Base-by-base conservation (phyloP, 2,888 invertebrate genomes). In the Cataglyphis cursor region DNA sequence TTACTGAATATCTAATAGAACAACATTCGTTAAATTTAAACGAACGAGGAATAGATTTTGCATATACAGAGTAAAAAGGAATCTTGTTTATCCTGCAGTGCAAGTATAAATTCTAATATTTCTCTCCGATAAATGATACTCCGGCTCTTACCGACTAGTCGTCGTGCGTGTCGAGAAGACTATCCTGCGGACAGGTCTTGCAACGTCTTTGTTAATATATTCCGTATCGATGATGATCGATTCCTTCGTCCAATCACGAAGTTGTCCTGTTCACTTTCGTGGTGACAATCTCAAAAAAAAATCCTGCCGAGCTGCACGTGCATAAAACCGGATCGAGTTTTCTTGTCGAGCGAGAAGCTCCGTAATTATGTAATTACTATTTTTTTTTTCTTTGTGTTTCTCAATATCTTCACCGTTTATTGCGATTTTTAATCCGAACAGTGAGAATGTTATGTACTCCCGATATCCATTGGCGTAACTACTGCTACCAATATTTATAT, bases 251-350 rank as follows among this genome's bases (percentile, higher is more conserved):
- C 44, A 80, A 70, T 70, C 81, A 41, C 41, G 48, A 62, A 62
- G 44, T 64, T 24, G 48, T 51, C 62, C 38, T 81, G 68, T 65
- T 76, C 76, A 48, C 78, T 84, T 82, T 61, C 24, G 24, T 44
- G 86, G 86, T 89, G 86, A 86, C 86, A 89, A 82, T 78, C 72
- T 83, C 59, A 44, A 81, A 82, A 73, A 82, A 82, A 89, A 76
- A 51, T 51, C 86, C 82, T 28, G 87, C 78, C 78, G 59, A 51
- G 81, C 76, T 68, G 54, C 81, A 68, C 81, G 54, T 38, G 84
- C 81, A 82, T 65, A 88, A 51, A 89, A 87, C 90, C 88, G 90
- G 88, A 82, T 88, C 70, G 68, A 4, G 31, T 86, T 83, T 89
- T 88, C 83, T 90, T 81, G 68, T 66, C 81, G 70, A 81, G 68